Percentiles rank a stretch among this genome's conserved stretches.
These are phyloP conservation scores for Micoletzkya japonica DNA, from an alignment of 2,888 invertebrate species.

Conservation along the genomic window DNA sequence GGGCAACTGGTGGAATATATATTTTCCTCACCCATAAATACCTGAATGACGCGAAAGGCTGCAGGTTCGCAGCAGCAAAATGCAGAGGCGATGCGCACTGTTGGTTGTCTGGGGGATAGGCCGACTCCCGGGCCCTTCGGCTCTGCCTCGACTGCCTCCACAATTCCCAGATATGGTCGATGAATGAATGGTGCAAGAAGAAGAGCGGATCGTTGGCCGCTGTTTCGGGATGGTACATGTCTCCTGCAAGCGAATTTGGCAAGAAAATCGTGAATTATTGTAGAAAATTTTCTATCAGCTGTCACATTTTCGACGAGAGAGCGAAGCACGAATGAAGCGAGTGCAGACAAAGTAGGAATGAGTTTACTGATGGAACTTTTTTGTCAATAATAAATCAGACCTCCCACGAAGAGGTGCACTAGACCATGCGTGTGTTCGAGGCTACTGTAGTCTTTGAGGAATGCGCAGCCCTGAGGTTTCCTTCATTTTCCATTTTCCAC, in stretches of 20 bases:
- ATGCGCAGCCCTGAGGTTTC: slow-evolving; percentile 41
- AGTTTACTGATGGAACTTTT: background rate
- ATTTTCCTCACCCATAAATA: background rate
- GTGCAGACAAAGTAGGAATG: background rate
- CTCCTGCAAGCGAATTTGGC: slow-evolving; percentile 20
- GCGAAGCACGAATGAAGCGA: too few species aligned
- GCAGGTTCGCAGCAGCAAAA: slow-evolving; percentile 43
- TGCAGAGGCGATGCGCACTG: slow-evolving; percentile 50
- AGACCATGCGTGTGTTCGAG: slow-evolving; percentile 54
- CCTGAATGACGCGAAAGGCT: slow-evolving; percentile 42
- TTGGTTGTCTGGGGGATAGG: slow-evolving; percentile 50
- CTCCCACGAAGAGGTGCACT: slow-evolving; percentile 52
- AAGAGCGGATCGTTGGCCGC: slow-evolving; percentile 64
- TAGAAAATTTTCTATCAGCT: background rate
- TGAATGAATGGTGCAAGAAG: slow-evolving; percentile 64
- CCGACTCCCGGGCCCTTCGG: slow-evolving; percentile 31
- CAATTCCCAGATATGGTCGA: slow-evolving; percentile 64
- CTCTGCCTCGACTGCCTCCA: slow-evolving; percentile 40
- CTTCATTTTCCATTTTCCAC: background rate
- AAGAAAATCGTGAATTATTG: background rate
- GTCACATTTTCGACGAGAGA: too few species aligned
- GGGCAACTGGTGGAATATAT: background rate
- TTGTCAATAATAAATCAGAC: background rate
- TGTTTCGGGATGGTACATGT: slow-evolving; percentile 49
- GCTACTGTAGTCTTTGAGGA: slow-evolving; percentile 48